Evolutionary conservation across 2,888 invertebrate genomes (phyloP).

Genomic region (Lasioglossum morio): DNA sequence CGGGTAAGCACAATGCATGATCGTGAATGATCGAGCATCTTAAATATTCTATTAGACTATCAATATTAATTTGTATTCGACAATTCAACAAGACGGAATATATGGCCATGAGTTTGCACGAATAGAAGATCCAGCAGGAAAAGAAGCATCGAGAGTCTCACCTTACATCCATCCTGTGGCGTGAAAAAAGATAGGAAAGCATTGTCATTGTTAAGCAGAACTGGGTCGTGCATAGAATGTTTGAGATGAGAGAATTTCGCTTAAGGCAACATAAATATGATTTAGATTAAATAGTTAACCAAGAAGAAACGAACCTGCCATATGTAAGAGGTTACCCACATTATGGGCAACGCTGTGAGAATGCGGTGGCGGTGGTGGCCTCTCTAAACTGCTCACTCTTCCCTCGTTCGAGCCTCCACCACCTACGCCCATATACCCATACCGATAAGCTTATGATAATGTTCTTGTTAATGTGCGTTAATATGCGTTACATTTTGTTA

Average conservation of each 20-base stretch:
- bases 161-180: constrained; percentile 85
- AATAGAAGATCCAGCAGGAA: constrained; percentile 33
- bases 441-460: constrained; percentile 56
- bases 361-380: constrained; percentile 90
- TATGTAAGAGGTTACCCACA: constrained; percentile 91
- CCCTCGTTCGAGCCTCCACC: constrained; percentile 84
- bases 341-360: constrained; percentile 88
- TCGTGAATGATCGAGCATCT: not conserved
- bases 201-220: constrained; percentile 66
- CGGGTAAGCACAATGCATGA: not conserved
- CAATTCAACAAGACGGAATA: not conserved
- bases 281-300: constrained; percentile 51
- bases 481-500: not conserved
- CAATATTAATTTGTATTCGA: not conserved
- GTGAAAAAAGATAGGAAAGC: constrained; percentile 74
- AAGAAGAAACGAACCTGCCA: constrained; percentile 88
- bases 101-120: not conserved
- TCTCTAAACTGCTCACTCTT: constrained; percentile 87
- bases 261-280: constrained; percentile 56
- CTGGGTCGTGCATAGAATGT: constrained; percentile 62
- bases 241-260: constrained; percentile 33
- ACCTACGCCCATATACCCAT: constrained; percentile 81
- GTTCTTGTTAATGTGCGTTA: constrained; percentile 46
- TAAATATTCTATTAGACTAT: not conserved
- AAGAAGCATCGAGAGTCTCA: constrained; percentile 73